Evolutionary conservation across 2,113 vertebrate genomes (phyloP).

Genomic region (Neotragus moschatus): DNA sequence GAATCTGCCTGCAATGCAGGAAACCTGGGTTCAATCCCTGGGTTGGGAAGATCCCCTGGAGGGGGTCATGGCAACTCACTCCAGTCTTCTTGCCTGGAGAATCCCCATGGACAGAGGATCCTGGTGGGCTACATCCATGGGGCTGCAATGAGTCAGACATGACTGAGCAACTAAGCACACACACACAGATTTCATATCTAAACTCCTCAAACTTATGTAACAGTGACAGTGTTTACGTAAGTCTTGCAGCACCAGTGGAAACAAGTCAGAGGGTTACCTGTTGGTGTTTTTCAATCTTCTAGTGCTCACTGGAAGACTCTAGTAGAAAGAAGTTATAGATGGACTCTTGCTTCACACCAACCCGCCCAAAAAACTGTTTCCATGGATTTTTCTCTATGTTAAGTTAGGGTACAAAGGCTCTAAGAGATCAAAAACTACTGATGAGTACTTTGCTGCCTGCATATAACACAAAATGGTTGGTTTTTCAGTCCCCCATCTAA

Average conservation of each 20-base stretch:
- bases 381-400: background rate
- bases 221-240: background rate
- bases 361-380: background rate
- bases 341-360: background rate
- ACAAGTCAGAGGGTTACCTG: background rate
- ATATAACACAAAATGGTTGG: background rate
- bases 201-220: background rate
- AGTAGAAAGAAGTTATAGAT: background rate
- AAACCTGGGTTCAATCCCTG: background rate
- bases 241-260: background rate
- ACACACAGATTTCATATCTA: background rate
- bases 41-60: background rate
- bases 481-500: background rate
- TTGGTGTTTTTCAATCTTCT: background rate
- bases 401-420: background rate
- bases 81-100: background rate
- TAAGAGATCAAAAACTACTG: background rate
- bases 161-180: background rate
- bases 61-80: background rate
- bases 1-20: background rate
- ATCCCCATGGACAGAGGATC: background rate
- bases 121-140: background rate
- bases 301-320: background rate
- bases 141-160: background rate
- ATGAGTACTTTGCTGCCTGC: background rate